Evolutionary conservation across 2,888 invertebrate species (phyloP).

Genomic region (Dicycla oo): DNA sequence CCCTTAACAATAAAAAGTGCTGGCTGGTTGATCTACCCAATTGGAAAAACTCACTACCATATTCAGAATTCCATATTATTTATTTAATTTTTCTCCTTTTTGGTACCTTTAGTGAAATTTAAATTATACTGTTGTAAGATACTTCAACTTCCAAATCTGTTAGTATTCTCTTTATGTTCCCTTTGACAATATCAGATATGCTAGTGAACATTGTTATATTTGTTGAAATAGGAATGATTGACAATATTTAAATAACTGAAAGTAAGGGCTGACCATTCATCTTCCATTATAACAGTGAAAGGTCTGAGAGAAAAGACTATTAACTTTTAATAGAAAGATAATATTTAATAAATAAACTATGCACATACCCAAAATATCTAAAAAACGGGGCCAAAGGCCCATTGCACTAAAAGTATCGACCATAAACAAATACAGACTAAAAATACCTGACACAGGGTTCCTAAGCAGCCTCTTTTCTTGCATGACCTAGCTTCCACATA

Average conservation of each 20-base stretch:
- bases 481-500: constrained; percentile 65
- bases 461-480: constrained; percentile 41
- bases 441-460: constrained; percentile 48
- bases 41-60: background rate
- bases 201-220: background rate
- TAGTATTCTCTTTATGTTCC: background rate
- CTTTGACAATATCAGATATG: background rate
- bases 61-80: background rate
- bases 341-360: constrained; percentile 21
- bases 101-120: background rate
- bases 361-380: constrained; percentile 5
- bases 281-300: background rate
- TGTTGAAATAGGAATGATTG: no score
- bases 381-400: constrained; percentile 24
- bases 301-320: background rate
- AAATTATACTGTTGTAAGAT: background rate
- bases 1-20: background rate
- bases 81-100: background rate
- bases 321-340: background rate
- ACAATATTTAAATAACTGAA: background rate
- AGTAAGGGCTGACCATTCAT: background rate
- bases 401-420: constrained; percentile 21
- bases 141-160: background rate
- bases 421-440: constrained; percentile 49
- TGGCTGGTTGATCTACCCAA: background rate